Evolutionary conservation across 2,797 vertebrate species (phyloP).

Genomic region (Tapera naevia): DNA sequence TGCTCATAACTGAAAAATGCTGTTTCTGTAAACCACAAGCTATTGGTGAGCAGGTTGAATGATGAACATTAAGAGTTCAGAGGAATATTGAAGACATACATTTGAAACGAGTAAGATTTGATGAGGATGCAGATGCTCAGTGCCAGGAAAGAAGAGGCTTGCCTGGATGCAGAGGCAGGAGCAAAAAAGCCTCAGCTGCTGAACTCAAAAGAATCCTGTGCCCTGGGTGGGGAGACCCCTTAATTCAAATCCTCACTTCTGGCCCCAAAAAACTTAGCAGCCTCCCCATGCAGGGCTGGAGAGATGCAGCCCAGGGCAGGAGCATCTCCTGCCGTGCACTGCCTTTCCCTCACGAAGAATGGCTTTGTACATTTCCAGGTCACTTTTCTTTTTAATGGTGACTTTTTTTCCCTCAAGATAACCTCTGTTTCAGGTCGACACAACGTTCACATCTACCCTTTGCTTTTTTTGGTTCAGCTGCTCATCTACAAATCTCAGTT

Average conservation of each 20-base stretch:
- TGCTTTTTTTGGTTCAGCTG: not conserved
- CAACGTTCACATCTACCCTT: too few species aligned
- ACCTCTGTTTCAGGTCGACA: fast-evolving
- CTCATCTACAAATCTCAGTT: not conserved
- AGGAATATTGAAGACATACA: not conserved
- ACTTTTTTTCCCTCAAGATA: fast-evolving
- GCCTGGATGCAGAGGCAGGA: not conserved
- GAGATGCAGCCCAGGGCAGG: fast-evolving
- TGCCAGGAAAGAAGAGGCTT: not conserved
- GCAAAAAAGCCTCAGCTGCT: not conserved
- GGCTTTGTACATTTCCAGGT: fast-evolving
- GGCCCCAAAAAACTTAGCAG: not conserved
- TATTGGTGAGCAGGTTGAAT: not conserved
- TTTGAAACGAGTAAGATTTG: fast-evolving
- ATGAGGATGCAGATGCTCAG: not conserved
- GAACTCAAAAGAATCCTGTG: not conserved
- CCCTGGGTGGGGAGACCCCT: not conserved
- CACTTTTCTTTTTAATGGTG: not conserved
- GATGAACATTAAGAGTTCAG: not conserved
- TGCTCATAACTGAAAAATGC: not conserved
- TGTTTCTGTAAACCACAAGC: not conserved
- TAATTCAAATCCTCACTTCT: fast-evolving
- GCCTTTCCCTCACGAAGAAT: not conserved
- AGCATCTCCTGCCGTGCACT: not conserved
- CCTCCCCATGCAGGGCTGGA: not conserved